phyloP scores from a whole-genome alignment of 2,113 vertebrate genomes.

The Sarotherodon lohbergeri region DNA sequence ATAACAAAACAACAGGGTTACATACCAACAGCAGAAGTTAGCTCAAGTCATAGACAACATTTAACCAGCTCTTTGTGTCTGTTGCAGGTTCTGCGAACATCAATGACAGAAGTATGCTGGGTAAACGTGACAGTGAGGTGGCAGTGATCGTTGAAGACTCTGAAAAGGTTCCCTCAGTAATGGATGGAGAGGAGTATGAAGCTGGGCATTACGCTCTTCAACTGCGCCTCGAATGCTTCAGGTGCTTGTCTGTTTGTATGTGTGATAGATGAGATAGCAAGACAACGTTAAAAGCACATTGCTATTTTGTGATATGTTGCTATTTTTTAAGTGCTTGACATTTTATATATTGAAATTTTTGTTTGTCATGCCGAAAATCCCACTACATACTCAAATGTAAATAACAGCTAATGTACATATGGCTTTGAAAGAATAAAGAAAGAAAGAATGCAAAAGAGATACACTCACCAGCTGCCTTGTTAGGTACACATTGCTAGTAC shows the following conservation, averaged over 20 bases:
- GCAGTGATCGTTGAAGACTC: slow-evolving; percentile 89
- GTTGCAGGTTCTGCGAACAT: slow-evolving; percentile 92
- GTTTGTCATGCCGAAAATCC: background rate
- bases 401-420: background rate
- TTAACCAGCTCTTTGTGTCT: background rate
- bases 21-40: background rate
- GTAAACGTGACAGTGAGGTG: slow-evolving; percentile 95
- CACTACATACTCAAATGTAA: background rate
- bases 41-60: background rate
- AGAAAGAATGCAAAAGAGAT: background rate
- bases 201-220: slow-evolving; percentile 83
- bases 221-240: slow-evolving; percentile 92
- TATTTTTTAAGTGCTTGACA: background rate
- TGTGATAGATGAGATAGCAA: background rate
- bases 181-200: slow-evolving; percentile 83
- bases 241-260: slow-evolving; percentile 57
- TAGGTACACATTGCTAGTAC: background rate
- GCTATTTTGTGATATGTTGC: background rate
- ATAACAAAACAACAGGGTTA: background rate
- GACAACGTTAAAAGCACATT: background rate
- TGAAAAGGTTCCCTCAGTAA: slow-evolving; percentile 75
- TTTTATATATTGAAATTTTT: background rate
- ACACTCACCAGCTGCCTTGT: background rate
- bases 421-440: background rate
- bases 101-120: slow-evolving; percentile 98